phyloP scores from a whole-genome alignment of 1,140 invertebrate species.

The Euwallacea similis region DNA sequence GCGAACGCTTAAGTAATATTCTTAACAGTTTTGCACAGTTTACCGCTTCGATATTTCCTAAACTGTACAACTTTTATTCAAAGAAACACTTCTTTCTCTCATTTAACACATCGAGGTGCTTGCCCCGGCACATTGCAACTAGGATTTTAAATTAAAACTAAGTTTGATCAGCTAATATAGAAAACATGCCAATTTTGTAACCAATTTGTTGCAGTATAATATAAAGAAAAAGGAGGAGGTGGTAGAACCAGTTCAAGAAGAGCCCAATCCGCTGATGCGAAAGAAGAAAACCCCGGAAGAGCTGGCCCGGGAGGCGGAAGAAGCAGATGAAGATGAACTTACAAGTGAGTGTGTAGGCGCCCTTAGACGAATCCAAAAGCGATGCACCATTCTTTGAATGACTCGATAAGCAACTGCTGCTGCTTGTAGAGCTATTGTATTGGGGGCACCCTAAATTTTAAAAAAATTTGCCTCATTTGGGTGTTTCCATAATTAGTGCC shows the following conservation, averaged over 20 bases:
- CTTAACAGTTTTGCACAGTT: no score
- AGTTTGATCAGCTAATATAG: not conserved
- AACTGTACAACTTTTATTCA: no score
- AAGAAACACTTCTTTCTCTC: no score
- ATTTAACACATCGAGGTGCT: conserved; percentile 13
- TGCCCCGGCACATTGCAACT: not conserved
- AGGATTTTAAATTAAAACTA: not conserved
- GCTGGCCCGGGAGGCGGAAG: conserved; percentile 90
- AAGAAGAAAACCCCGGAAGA: conserved; percentile 98
- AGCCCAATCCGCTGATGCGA: conserved; percentile 88
- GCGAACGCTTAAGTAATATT: no score
- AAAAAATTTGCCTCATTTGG: no score
- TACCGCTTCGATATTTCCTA: no score
- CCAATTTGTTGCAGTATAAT: conserved; percentile 81
- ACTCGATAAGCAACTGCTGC: conserved; percentile 4
- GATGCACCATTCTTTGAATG: conserved; percentile 46
- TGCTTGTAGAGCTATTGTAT: conserved; percentile 1
- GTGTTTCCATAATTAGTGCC: no score
- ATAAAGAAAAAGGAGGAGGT: conserved; percentile 94
- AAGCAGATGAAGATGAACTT: conserved; percentile 93
- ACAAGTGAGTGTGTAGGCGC: conserved; percentile 77
- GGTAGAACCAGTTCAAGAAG: conserved; percentile 75
- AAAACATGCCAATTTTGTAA: conserved; percentile 6
- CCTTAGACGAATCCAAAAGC: conserved; percentile 45
- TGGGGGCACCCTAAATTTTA: no score